These are phyloP conservation scores for Myathropa florea DNA, from an alignment of 2,888 invertebrate species.

Conservation along the genomic window DNA sequence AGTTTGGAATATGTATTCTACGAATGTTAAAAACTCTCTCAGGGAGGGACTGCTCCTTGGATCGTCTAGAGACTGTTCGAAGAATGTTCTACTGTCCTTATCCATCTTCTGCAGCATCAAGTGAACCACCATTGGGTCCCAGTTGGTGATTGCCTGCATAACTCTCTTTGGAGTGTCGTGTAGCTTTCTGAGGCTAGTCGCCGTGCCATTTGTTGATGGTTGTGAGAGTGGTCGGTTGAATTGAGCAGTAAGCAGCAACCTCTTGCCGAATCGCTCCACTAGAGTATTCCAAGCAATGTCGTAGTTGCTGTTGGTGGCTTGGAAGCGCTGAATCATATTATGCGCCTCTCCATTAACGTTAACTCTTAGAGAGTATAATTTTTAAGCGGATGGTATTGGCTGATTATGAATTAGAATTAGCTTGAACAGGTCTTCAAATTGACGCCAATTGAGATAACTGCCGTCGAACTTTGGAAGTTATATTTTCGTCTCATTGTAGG, in stretches of 20 bases:
- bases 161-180: constrained; percentile 4
- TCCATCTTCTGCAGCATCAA: constrained; percentile 5
- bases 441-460: not conserved
- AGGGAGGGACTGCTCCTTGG: constrained; percentile 8
- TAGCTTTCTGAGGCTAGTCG: constrained; percentile 1
- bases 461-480: too few species aligned
- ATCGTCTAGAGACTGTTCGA: constrained; percentile 20
- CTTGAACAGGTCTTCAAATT: not conserved
- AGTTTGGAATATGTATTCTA: constrained; percentile 3
- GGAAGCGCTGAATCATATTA: not conserved
- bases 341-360: constrained; percentile 3
- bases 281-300: constrained; percentile 13
- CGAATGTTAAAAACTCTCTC: not conserved
- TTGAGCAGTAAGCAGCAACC: not conserved
- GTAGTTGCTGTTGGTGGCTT: not conserved
- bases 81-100: constrained; percentile 1
- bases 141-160: not conserved
- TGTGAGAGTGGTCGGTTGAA: not conserved
- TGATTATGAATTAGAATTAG: not conserved
- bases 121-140: not conserved
- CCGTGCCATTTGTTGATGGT: not conserved
- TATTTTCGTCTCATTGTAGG: constrained; percentile 9
- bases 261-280: constrained; percentile 8
- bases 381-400: not conserved
- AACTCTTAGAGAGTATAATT: not conserved